Evolutionary conservation across 2,888 invertebrate species (phyloP), one percentile per base, ranked within the genome.

Genomic region (Patella caerulea): DNA sequence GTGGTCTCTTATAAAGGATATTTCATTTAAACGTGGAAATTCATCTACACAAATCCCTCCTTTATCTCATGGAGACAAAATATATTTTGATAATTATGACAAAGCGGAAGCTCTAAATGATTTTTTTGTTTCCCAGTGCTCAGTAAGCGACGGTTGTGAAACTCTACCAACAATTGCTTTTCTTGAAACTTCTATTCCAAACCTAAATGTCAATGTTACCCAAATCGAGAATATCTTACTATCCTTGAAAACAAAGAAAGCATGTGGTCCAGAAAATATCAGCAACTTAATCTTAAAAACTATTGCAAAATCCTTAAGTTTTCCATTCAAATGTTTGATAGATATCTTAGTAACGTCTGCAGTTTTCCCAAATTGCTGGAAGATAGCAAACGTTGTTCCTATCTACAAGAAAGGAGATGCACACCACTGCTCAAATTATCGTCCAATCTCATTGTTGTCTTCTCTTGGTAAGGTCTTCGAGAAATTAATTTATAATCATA

Each of bases 231-330:
- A 65, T 12, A 65, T 65, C n/a, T 65, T 65, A 24, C 9, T 19
- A n/a, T 65, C 65, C 24, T 24, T 65, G 24, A 24, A 65, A 19
- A 65, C 65, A 65, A 65, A n/a, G n/a, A 65, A 65, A 65, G 65
- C 65, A 3, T 19, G 19, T 24, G 65, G 65, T 65, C 65, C 65
- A 24, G 24, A 24, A 2, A 0, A 65, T 65, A 65, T 65, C n/a
- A 65, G 24, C 24, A 65, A 65, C 65, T 11, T n/a, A 65, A 65
- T 65, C 65, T 65, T 65, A 24, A 65, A 65, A 65, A 2, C 24
- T 34, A 3, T 34, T 3, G 34, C 34, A 34, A 34, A 34, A 34
- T 3, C 2, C 34, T 34, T 34, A 24, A 34, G 34, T 34, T 34
- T 34, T 34, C 34, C 34, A 3, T 34, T 34, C 34, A 34, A 34